A percentile compares a stretch with the other conserved stretches of the same genome.
Evolutionary conservation across 2,888 invertebrate species (phyloP).

Genomic region (Celastrina argiolus): DNA sequence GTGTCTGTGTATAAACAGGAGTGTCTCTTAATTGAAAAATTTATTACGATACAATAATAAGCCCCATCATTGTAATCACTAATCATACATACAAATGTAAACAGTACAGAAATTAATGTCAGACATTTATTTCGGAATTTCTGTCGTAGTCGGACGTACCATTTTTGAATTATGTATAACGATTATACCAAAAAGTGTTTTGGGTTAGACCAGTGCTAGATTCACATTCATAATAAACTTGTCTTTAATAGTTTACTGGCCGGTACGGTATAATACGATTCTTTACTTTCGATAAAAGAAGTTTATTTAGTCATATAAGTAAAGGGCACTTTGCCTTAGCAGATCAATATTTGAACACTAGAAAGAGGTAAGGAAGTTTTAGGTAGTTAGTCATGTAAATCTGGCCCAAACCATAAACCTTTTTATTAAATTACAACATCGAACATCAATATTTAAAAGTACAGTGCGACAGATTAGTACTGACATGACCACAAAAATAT

Average conservation of each 20-base stretch:
- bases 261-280: not conserved
- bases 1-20: too few species aligned
- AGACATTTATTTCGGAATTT: too few species aligned
- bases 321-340: not conserved
- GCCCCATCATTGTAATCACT: too few species aligned
- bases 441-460: not conserved
- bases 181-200: not conserved
- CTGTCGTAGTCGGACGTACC: too few species aligned
- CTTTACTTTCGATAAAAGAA: not conserved
- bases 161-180: not conserved
- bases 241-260: not conserved
- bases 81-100: too few species aligned
- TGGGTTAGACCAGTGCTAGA: not conserved
- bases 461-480: not conserved
- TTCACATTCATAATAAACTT: not conserved
- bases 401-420: not conserved
- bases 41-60: too few species aligned
- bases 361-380: not conserved
- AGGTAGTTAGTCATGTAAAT: not conserved
- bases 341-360: not conserved
- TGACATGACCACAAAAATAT: too few species aligned
- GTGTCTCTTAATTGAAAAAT: too few species aligned
- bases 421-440: not conserved
- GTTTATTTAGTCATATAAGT: not conserved
- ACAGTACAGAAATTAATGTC: too few species aligned